Evolutionary conservation across 2,888 invertebrate species (phyloP), one percentile per base, ranked within the genome.

Genomic region (Sialis lutaria): DNA sequence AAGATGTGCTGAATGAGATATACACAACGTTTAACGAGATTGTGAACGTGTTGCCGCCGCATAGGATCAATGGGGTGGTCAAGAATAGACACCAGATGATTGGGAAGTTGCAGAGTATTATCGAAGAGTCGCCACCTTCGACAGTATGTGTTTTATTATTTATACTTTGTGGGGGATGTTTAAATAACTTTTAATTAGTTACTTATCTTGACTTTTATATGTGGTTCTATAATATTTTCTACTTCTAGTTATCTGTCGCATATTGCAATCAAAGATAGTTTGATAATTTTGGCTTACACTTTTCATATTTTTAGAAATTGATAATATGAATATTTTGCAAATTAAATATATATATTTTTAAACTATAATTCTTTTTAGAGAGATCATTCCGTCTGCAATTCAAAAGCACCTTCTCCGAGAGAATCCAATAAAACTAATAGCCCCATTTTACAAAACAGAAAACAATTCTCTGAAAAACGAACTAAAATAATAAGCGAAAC

Each of bases 51-150:
- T 40, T 46, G 8, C 40, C 40, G 8, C 9, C 1, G 33, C 8
- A 10, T 9, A 44, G 31, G 35, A 8, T 34, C 12, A 33, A 8
- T 9, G 5, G 10, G 30, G 5, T 42, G 1, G 31, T 7, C 10
- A 6, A 30, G 10, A 31, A 13, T 13, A 10, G 42, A 13, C 42
- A 22, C 42, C 6, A 10, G 12, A 13, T 22, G 4, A 41, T 8
- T n/a, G 41, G 41, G 41, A 12, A 47, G 33, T 32, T 47, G 6
- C 47, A 47, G 37, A 47, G 35, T 34, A 47, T 47, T 4, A 47
- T 47, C 6, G 47, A 47, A 30, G 47, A 47, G 2, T 30, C 42
- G 6, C 47, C 47, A 22, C 22, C 22, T 22, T 22, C 22, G 22
- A 22, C 22, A 22, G 22, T 22, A 22, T 22, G 22, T 22, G 22